Percentiles rank a stretch among this genome's conserved stretches.
Conservation (phyloP, 2,113 vertebrate species). For the Corythaixoides concolor region DNA sequence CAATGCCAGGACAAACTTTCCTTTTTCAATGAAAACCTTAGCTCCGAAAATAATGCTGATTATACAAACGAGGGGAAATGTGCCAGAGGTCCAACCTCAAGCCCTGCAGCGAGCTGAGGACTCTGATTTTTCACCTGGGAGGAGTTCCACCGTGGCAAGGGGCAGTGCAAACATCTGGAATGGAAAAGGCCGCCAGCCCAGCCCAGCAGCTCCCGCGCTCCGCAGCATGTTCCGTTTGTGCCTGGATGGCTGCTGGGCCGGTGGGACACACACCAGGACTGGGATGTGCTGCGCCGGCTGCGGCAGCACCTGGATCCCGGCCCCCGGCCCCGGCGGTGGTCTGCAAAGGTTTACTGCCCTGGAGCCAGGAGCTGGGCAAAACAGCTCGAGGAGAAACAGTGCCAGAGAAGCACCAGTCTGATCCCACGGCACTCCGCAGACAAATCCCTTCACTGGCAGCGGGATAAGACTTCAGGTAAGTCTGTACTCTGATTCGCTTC, state of each 20-base stretch:
- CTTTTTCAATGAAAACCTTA: neutral
- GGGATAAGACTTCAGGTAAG: too few species aligned
- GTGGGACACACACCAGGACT: too few species aligned
- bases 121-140: neutral
- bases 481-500: neutral
- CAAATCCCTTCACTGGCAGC: neutral
- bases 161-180: neutral
- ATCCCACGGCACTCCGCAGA: neutral
- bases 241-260: neutral
- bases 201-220: too few species aligned
- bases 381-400: neutral
- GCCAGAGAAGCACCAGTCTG: too few species aligned
- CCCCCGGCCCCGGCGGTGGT: rapidly evolving
- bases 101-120: neutral
- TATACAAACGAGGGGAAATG: neutral
- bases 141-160: neutral
- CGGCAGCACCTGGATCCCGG: too few species aligned
- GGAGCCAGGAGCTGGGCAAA: neutral
- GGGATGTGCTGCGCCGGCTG: too few species aligned
- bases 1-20: neutral
- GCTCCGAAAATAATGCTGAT: neutral
- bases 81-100: neutral
- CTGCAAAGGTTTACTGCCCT: neutral
- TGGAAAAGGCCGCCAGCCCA: too few species aligned
- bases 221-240: too few species aligned